Conservation (phyloP, 2,113 vertebrate genomes). For the Pelodiscus sinensis region DNA sequence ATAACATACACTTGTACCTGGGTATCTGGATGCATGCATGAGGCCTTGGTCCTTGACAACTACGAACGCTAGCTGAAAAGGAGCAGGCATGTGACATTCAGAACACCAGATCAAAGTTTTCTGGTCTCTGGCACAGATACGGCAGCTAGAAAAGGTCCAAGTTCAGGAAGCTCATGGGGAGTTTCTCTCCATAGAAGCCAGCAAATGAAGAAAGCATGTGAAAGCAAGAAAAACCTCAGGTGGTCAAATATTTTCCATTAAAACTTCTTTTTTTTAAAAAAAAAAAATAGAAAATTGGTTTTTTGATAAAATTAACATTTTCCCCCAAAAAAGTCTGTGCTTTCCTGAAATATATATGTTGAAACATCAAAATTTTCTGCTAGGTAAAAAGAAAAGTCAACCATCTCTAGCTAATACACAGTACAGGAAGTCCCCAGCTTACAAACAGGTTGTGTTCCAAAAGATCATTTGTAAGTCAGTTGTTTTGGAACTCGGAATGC, state of each 20-base stretch:
- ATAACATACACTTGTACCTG: not conserved
- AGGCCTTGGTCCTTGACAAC: not conserved
- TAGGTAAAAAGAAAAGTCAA: fast-evolving
- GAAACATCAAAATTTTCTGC: not conserved
- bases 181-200: not conserved
- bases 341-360: not conserved
- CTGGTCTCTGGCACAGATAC: not conserved
- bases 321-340: not conserved
- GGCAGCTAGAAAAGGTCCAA: fast-evolving
- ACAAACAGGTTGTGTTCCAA: too few species aligned
- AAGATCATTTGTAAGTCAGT: too few species aligned
- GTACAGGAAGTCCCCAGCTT: not conserved
- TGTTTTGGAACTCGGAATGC: too few species aligned
- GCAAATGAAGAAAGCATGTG: fast-evolving
- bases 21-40: not conserved
- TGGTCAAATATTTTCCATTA: not conserved
- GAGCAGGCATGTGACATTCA: fast-evolving
- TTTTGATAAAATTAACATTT: not conserved
- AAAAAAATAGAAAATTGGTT: not conserved
- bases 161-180: not conserved
- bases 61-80: not conserved
- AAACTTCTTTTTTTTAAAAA: not conserved
- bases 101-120: not conserved
- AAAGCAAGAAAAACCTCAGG: not conserved
- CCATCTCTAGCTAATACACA: not conserved